Evolutionary conservation across 2,113 vertebrate genomes (phyloP), one percentile per base, ranked within the genome.

Genomic region (Talpa occidentalis): DNA sequence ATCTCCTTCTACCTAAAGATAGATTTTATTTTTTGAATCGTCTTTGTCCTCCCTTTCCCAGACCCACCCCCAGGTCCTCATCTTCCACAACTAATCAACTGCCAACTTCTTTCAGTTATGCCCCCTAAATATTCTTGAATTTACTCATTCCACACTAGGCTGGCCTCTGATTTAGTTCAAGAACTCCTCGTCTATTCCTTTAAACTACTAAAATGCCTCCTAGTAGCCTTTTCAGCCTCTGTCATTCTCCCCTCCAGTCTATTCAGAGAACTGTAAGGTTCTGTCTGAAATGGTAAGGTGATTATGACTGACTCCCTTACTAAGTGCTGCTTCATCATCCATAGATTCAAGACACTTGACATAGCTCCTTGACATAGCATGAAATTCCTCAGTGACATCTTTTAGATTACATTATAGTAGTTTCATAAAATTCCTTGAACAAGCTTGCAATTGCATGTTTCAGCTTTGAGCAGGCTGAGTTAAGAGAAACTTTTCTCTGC

Each of bases 101-200:
- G 72, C 22, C 62, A 82, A 19, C 30, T 70, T 91, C n/a, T 89
- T 93, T 82, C 5, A 10, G 37, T 86, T 91, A 90, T 49, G 62
- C 3, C n/a, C 66, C 30, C 26, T 66, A 59, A 52, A 14, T 74
- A 64, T 74, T 70, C 73, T 82, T 82, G 28, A 95, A 30, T 35
- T 47, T n/a, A 28, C 83, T 69, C 5, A 82, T 90, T 84, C 22
- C 40, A 70, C 1, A 16, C 22, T 80, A 84, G 10, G 73, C 56
- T 62, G 19, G 24, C 47, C 10, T 69, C 60, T 81, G 77, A 74
- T 22, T 32, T 76, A n/a, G 35, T 66, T 84, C 40, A 93, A 83
- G 26, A 78, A 87, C 0, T 62, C 42, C 24, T 59, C 47, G 26
- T 44, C 9, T 87, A 35, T 80, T 72, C 44, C 52, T 81, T 84